These are phyloP conservation scores for Steinernema hermaphroditum DNA, from an alignment of 2,888 invertebrate species.

Conservation along the genomic window DNA sequence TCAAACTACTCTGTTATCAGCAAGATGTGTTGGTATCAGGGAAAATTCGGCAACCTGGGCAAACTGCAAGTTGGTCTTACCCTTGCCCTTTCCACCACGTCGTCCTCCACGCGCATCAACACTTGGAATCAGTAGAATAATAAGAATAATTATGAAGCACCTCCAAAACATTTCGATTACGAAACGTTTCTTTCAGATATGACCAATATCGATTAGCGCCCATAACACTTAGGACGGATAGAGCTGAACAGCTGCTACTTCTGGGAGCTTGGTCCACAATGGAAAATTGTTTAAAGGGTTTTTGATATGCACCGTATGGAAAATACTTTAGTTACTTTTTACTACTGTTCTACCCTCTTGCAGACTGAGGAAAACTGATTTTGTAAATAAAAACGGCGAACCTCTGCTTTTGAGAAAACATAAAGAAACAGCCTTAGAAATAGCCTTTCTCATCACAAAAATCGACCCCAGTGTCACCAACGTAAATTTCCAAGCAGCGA, in stretches of 20 bases:
- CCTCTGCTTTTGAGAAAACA: not conserved
- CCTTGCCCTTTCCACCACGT: conserved; percentile 57
- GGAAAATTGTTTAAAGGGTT: too few species aligned
- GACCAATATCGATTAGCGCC: not conserved
- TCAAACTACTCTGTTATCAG: conserved; percentile 61
- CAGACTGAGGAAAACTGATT: not conserved
- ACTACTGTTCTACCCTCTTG: not conserved
- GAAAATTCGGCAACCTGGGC: conserved; percentile 66
- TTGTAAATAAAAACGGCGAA: not conserved
- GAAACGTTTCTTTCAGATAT: not conserved
- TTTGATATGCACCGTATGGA: too few species aligned
- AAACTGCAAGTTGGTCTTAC: conserved; percentile 65
- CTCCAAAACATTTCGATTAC: not conserved
- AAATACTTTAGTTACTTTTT: too few species aligned
- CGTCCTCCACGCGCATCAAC: conserved; percentile 58
- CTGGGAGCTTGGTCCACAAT: too few species aligned
- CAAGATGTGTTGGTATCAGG: conserved; percentile 55
- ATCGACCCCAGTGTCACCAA: too few species aligned
- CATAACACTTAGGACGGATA: not conserved
- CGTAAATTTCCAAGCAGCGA: too few species aligned
- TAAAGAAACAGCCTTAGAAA: too few species aligned
- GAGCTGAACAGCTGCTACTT: not conserved
- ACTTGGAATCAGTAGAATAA: not conserved
- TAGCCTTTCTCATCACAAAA: too few species aligned
- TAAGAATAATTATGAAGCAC: not conserved